Evolutionary conservation across 2,797 vertebrate species (phyloP).

Genomic region (Staurois parvus): DNA sequence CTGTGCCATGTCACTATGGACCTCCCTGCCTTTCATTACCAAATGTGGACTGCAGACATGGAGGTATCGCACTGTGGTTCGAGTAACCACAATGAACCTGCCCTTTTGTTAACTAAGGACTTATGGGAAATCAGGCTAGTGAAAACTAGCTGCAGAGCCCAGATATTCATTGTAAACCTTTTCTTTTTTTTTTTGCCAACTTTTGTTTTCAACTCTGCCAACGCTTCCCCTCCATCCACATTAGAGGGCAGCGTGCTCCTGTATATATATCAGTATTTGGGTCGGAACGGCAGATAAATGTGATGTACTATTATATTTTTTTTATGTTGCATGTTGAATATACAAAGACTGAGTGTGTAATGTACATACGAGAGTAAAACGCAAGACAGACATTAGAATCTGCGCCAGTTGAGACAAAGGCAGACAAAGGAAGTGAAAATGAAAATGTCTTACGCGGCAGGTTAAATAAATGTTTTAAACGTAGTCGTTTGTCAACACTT

Average conservation of each 20-base stretch:
- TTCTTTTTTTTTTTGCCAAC: constrained; percentile 7
- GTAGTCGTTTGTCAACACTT: neutral
- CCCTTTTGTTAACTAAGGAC: neutral
- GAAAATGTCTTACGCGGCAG: neutral
- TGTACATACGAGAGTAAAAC: constrained; percentile 36
- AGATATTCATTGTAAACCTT: neutral
- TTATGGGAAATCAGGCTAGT: neutral
- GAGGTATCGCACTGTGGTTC: neutral
- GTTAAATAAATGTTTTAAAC: constrained; percentile 54
- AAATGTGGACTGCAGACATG: neutral
- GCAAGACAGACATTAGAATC: no score
- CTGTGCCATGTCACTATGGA: constrained; percentile 20
- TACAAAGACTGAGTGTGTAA: constrained; percentile 48
- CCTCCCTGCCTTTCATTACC: neutral
- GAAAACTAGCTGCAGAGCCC: neutral
- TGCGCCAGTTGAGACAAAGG: neutral
- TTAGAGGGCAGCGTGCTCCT: constrained; percentile 34
- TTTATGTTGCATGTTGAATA: constrained; percentile 51
- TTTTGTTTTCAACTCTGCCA: neutral
- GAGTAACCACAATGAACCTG: neutral
- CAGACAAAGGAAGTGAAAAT: no score
- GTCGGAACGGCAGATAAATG: neutral
- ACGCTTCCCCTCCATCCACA: constrained; percentile 39
- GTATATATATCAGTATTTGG: constrained; percentile 52
- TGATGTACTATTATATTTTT: constrained; percentile 45